These are phyloP conservation scores for Nerophis lumbriciformis DNA, from an alignment of 2,113 vertebrate species.

Conservation along the genomic window DNA sequence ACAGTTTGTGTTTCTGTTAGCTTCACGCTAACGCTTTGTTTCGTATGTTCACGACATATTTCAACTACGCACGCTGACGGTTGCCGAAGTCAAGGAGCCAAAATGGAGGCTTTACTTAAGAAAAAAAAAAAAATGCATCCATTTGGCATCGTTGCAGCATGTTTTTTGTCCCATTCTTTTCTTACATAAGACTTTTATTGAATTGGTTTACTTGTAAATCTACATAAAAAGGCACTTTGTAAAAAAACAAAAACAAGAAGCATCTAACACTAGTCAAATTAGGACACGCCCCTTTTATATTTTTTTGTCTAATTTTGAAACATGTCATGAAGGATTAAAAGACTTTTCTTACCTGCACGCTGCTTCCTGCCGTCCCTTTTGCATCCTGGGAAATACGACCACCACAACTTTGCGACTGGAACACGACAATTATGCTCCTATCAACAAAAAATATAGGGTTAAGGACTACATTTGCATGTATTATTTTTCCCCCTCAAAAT, in stretches of 20 bases:
- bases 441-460: no score
- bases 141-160: conserved; percentile 72
- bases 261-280: conserved; percentile 67
- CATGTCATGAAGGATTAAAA: no score
- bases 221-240: conserved; percentile 72
- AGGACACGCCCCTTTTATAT: conserved; percentile 33
- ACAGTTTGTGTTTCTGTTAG: no score
- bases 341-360: no score
- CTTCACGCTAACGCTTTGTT: no score
- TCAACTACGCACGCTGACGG: conserved; percentile 67
- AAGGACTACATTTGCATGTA: no score
- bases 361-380: no score
- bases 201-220: conserved; percentile 60
- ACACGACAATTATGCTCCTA: no score
- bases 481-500: no score
- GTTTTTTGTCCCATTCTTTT: conserved; percentile 34
- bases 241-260: neutral
- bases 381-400: no score
- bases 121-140: conserved; percentile 23
- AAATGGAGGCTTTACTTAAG: conserved; percentile 41
- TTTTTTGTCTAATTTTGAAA: no score
- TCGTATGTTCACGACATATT: conserved; percentile 41
- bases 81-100: conserved; percentile 47
- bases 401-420: no score
- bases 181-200: conserved; percentile 27